Conservation (phyloP, 2,113 vertebrate genomes). For the Girardinichthys multiradiatus region DNA sequence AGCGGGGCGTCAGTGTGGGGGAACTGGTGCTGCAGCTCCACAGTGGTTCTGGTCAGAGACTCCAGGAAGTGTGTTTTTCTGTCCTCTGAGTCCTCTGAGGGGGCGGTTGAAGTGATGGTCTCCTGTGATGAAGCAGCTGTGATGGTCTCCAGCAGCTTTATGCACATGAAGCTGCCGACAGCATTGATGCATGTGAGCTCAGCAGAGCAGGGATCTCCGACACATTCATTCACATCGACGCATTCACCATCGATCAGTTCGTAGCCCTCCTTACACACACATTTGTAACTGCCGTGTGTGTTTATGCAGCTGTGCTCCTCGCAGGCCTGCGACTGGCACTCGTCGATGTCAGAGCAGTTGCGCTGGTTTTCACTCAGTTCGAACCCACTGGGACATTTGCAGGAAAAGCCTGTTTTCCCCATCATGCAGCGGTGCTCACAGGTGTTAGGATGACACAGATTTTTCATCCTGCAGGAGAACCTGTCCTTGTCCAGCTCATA, state of each 20-base stretch:
- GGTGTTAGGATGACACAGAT: conserved; percentile 51
- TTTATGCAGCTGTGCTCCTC: conserved; percentile 63
- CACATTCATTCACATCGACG: conserved; percentile 72
- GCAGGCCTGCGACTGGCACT: conserved; percentile 66
- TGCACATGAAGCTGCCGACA: conserved; percentile 67
- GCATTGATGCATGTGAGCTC: conserved; percentile 67
- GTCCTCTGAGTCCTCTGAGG: conserved; percentile 7
- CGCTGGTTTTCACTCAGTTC: conserved; percentile 54
- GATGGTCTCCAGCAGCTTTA: conserved; percentile 38
- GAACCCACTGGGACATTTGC: conserved; percentile 72
- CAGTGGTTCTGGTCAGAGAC: conserved; percentile 13
- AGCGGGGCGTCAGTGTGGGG: conserved; percentile 28
- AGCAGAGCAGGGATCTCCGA: conserved; percentile 37
- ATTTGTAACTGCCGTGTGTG: conserved; percentile 63
- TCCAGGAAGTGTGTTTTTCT: neutral
- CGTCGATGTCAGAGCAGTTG: conserved; percentile 74
- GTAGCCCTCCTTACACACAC: conserved; percentile 69
- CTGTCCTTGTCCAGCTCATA: conserved; percentile 62
- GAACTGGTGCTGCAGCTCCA: conserved; percentile 43
- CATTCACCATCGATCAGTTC: conserved; percentile 56
- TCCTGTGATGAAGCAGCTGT: neutral
- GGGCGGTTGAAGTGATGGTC: neutral
- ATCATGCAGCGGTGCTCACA: conserved; percentile 67
- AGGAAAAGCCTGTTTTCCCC: conserved; percentile 43
- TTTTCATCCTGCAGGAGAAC: conserved; percentile 52